A percentile compares a stretch with the other conserved stretches of the same genome.
phyloP scores from a whole-genome alignment of 2,797 vertebrate genomes.

The Crenichthys baileyi region DNA sequence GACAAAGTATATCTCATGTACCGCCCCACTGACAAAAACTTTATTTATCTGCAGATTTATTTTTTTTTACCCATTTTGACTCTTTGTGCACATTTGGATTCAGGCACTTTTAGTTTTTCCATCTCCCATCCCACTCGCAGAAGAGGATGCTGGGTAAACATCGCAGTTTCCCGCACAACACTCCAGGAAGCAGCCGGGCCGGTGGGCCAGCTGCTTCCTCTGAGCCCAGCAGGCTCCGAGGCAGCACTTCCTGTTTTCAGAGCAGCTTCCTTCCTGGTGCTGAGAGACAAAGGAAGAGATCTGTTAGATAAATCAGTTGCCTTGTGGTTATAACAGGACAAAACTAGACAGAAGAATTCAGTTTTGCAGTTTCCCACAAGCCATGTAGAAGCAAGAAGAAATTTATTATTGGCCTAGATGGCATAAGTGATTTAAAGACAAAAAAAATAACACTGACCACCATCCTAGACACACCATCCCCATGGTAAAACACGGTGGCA shows the following conservation, averaged over 20 bases:
- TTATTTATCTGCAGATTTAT: neutral
- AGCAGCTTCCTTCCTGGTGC: constrained; percentile 65
- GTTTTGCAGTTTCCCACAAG: neutral
- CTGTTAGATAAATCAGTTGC: constrained; percentile 47
- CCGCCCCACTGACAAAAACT: neutral
- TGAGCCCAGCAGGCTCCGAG: constrained; percentile 44
- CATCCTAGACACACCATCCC: no score
- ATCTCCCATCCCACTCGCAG: neutral
- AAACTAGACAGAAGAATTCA: neutral
- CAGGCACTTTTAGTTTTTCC: neutral
- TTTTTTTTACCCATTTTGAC: neutral
- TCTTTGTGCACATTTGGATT: neutral
- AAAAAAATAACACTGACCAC: no score
- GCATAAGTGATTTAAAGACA: no score
- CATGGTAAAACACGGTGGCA: no score
- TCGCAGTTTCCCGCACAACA: constrained; percentile 48
- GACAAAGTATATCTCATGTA: neutral
- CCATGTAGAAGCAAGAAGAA: no score
- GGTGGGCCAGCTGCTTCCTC: constrained; percentile 73
- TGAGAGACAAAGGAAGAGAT: constrained; percentile 64
- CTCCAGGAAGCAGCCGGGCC: constrained; percentile 66
- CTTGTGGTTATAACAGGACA: constrained; percentile 30
- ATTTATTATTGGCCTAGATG: no score
- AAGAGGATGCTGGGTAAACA: constrained; percentile 54
- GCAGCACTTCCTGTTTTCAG: constrained; percentile 80